These are phyloP conservation scores for Fringilla coelebs DNA, from an alignment of 2,797 vertebrate genomes.

Conservation along the genomic window DNA sequence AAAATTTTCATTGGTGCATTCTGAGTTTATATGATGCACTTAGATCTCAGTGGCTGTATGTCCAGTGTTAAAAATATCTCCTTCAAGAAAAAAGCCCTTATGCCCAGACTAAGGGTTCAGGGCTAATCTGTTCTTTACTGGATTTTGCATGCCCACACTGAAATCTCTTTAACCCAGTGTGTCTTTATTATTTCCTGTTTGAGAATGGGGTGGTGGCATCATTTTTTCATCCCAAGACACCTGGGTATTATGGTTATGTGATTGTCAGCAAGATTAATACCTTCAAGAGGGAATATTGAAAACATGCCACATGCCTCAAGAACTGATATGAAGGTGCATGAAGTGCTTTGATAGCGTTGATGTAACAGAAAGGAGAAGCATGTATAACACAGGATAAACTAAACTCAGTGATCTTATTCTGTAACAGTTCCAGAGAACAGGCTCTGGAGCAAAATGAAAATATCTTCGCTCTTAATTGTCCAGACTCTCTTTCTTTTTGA, in stretches of 20 bases:
- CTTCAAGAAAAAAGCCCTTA: not conserved
- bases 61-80: not conserved
- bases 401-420: not conserved
- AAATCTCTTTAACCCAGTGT: not conserved
- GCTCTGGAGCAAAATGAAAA: not conserved
- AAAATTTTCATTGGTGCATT: not conserved
- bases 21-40: not conserved
- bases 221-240: not conserved
- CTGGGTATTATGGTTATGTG: not conserved
- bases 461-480: not conserved
- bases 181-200: not conserved
- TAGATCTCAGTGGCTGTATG: not conserved
- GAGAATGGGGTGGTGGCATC: accelerated
- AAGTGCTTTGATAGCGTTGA: not conserved
- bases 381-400: not conserved
- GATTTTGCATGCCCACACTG: not conserved
- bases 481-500: not conserved
- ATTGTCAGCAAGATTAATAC: not conserved
- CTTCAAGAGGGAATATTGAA: not conserved
- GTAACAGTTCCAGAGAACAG: not conserved
- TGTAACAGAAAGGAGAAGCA: not conserved
- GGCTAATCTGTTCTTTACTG: not conserved
- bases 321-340: not conserved
- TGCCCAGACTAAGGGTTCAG: not conserved
- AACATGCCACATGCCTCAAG: not conserved